Conservation (phyloP, 1,140 invertebrate genomes). For the Scaptomyza hsui region DNA sequence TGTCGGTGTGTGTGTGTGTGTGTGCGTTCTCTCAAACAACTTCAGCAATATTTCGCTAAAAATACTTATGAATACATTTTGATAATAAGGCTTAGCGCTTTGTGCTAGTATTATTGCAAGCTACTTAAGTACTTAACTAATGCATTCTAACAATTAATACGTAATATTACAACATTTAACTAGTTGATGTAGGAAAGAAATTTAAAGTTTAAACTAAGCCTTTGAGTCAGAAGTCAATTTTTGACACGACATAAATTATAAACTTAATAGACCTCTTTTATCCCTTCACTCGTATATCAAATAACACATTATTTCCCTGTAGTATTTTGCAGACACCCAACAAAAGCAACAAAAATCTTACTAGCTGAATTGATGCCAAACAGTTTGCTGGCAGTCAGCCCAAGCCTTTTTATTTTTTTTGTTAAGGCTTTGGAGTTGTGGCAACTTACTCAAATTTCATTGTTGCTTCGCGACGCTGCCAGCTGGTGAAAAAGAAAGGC, state of each 20-base stretch:
- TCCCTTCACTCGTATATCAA: neutral
- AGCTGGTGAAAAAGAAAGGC: conserved; percentile 21
- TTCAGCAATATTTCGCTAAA: neutral
- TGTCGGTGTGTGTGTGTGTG: no score
- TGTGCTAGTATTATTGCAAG: no score
- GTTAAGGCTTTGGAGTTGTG: neutral
- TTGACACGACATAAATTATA: conserved; percentile 2
- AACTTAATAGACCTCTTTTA: neutral
- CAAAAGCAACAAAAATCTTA: no score
- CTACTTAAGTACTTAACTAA: no score
- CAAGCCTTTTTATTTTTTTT: neutral
- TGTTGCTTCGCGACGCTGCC: conserved; percentile 5
- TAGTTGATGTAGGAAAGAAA: no score
- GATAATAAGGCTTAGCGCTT: no score
- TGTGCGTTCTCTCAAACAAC: neutral
- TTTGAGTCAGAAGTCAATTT: conserved; percentile 22
- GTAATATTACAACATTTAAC: no score
- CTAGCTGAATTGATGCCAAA: conserved; percentile 27
- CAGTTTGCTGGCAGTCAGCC: conserved; percentile 13
- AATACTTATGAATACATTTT: no score
- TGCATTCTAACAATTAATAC: no score
- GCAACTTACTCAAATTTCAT: conserved; percentile 29
- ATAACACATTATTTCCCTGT: neutral
- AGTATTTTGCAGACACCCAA: neutral
- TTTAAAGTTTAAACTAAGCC: no score